phyloP scores from a whole-genome alignment of 2,797 vertebrate species.

The Typhlichthys subterraneus region DNA sequence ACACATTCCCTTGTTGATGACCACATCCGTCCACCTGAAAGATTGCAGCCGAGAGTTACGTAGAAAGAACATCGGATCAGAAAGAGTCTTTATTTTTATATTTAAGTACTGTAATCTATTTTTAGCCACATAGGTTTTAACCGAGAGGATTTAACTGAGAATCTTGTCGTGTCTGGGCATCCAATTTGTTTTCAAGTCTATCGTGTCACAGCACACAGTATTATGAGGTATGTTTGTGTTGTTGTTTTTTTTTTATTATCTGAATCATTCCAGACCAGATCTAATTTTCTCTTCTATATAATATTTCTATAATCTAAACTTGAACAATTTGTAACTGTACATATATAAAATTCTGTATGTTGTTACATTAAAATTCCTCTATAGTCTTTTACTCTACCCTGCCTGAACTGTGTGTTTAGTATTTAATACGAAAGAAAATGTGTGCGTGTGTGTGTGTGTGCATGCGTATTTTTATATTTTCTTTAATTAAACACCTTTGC shows the following conservation, averaged over 20 bases:
- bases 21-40: constrained; percentile 54
- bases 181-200: constrained; percentile 50
- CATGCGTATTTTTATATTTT: too few species aligned
- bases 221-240: constrained; percentile 69
- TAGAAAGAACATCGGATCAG: constrained; percentile 58
- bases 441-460: too few species aligned
- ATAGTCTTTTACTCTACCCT: constrained; percentile 33
- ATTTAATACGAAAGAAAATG: not conserved
- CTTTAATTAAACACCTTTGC: too few species aligned
- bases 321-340: constrained; percentile 68
- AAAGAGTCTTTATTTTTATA: constrained; percentile 84
- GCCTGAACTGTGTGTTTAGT: constrained; percentile 12
- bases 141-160: constrained; percentile 63
- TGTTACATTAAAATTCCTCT: constrained; percentile 70
- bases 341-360: constrained; percentile 65
- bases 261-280: constrained; percentile 71
- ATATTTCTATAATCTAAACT: constrained; percentile 50
- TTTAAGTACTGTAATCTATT: constrained; percentile 83
- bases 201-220: constrained; percentile 71
- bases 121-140: constrained; percentile 72
- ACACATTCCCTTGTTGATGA: constrained; percentile 27
- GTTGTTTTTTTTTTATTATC: constrained; percentile 64
- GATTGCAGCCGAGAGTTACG: constrained; percentile 52
- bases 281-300: constrained; percentile 43
- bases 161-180: constrained; percentile 47